A percentile compares a stretch with the other conserved stretches of the same genome.
Evolutionary conservation across 2,797 vertebrate species (phyloP).

Genomic region (Leontocebus nigricollis): DNA sequence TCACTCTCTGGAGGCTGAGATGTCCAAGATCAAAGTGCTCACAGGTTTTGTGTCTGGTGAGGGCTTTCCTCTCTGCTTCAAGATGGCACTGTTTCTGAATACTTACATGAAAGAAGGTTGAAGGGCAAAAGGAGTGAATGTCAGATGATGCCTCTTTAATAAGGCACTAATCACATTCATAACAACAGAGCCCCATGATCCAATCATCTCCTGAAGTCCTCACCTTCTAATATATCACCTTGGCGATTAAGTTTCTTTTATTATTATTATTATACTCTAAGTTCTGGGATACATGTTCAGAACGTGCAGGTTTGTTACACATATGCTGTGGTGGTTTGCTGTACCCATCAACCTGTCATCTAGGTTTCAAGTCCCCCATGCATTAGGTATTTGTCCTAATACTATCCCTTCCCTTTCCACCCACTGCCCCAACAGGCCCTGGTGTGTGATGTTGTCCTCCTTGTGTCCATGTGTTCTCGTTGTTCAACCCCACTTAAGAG

Average conservation of each 20-base stretch:
- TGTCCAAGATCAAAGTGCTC: background rate
- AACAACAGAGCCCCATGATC: background rate
- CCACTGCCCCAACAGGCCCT: background rate
- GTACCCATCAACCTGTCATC: background rate
- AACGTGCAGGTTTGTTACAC: background rate
- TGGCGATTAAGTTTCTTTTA: background rate
- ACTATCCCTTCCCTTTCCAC: background rate
- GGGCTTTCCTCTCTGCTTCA: background rate
- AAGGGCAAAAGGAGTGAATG: background rate
- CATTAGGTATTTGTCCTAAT: background rate
- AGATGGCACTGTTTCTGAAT: background rate
- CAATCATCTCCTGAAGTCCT: background rate
- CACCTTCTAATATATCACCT: background rate
- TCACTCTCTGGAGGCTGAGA: background rate
- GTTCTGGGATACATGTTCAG: background rate
- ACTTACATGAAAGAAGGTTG: background rate
- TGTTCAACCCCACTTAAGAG: background rate
- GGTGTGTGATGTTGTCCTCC: background rate
- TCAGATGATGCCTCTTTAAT: background rate
- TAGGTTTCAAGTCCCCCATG: background rate
- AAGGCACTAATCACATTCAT: background rate
- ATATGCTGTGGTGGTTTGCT: background rate
- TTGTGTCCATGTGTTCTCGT: background rate
- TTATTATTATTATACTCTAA: background rate
- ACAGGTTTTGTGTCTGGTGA: background rate